Evolutionary conservation across 2,113 vertebrate genomes (phyloP).

Genomic region (Phalacrocorax brasilianus): DNA sequence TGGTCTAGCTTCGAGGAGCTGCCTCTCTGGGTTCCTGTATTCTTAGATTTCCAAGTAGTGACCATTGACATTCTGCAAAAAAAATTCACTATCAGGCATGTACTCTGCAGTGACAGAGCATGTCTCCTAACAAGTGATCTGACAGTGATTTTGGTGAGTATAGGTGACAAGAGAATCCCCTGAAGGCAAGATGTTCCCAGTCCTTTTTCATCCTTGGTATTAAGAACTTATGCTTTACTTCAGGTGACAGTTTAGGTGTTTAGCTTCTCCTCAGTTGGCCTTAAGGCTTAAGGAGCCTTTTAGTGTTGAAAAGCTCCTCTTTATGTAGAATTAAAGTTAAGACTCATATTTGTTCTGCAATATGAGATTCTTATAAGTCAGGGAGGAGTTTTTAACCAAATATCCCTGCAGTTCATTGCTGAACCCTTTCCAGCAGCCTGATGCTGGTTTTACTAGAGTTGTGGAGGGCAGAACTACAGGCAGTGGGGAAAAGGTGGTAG

Average conservation of each 20-base stretch:
- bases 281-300: not conserved
- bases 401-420: not conserved
- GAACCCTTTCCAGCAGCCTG: not conserved
- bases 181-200: not conserved
- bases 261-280: not conserved
- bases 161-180: not conserved
- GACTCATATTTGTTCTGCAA: not conserved
- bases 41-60: not conserved
- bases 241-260: not conserved
- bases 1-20: not conserved
- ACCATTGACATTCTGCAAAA: not conserved
- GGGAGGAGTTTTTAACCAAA: not conserved
- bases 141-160: not conserved
- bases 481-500: not conserved
- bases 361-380: not conserved
- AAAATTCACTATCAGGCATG: not conserved
- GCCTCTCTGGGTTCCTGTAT: not conserved
- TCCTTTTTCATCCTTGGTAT: not conserved
- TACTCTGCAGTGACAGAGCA: accelerated
- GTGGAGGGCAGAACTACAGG: not conserved
- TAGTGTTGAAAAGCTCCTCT: not conserved
- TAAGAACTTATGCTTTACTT: not conserved
- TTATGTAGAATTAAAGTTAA: not conserved
- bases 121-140: not conserved
- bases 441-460: not conserved